phyloP scores from a whole-genome alignment of 2,888 invertebrate species.

The Neocrepidodera transversa region DNA sequence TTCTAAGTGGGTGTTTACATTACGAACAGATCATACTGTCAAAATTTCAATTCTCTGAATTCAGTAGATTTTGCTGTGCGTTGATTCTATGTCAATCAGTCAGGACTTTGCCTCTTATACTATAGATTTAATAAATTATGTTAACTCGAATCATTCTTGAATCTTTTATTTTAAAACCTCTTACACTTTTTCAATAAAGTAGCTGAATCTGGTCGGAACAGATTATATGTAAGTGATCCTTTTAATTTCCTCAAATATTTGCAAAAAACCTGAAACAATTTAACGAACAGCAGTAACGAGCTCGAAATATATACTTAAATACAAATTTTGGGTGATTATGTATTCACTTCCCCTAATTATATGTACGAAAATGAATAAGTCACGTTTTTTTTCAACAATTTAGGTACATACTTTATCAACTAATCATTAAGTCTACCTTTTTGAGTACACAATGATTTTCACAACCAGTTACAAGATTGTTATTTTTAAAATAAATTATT shows the following conservation, averaged over 20 bases:
- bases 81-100: too few relatives aligned
- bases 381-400: slow-evolving; percentile 30
- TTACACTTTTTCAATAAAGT: too few relatives aligned
- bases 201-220: too few relatives aligned
- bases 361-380: slow-evolving; percentile 27
- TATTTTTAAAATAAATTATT: slow-evolving; percentile 2
- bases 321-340: slow-evolving; percentile 27
- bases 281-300: slow-evolving; percentile 13
- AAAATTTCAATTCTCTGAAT: too few relatives aligned
- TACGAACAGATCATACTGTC: too few relatives aligned
- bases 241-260: neutral
- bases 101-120: too few relatives aligned
- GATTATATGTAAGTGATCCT: too few relatives aligned
- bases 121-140: too few relatives aligned
- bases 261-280: slow-evolving; percentile 5
- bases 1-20: too few relatives aligned
- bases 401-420: slow-evolving; percentile 19
- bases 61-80: too few relatives aligned
- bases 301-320: slow-evolving; percentile 20
- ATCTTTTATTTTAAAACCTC: too few relatives aligned
- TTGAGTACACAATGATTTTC: slow-evolving; percentile 16
- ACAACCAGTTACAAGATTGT: slow-evolving; percentile 16
- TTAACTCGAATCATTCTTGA: too few relatives aligned
- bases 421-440: slow-evolving; percentile 13
- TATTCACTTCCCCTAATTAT: slow-evolving; percentile 30